Evolutionary conservation across 30 jellyfish, hydroid and myxozoan species (phyloP), one percentile per base, ranked within the genome.

Genomic region (Catostylus mosaicus): DNA sequence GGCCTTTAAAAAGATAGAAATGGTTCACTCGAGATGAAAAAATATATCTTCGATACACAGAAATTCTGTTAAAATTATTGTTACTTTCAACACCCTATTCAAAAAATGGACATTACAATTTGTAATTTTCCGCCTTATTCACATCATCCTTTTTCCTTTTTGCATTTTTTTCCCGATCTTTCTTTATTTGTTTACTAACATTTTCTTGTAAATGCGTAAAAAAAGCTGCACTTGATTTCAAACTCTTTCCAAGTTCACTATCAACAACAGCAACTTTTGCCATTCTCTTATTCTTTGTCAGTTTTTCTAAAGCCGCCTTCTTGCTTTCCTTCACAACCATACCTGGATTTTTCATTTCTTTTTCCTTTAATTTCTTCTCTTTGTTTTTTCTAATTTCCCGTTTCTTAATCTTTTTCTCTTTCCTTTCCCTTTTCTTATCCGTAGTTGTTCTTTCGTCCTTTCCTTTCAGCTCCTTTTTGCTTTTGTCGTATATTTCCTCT

Each of bases 161-260:
- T 1, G 23, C 71, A 27, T 33, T 50, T n/a, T 63, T 67, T 18
- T 38, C 30, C n/a, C 57, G 61, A 31, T 40, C 68, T 30, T 40
- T 60, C 19, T 30, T 32, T 5, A 92, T 30, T 18, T 69, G 74
- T 27, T 80, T 68, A 33, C 73, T 78, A n/a, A 85, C 91, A 48
- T 78, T 97, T 34, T 89, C 97, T 56, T 95, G 99, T 36, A 95
- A 71, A 45, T 84, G 84, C 20, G 78, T 81, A 78, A 95, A 95
- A 76, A 95, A 70, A 6, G 90, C 86, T 12, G 87, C 29, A 73
- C 97, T 89, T 65, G 97, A 81, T 43, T 75, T 89, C 73, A 88
- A 65, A n/a, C 77, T 67, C 29, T 82, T 71, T 23, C 79, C 71
- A n/a, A 27, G 24, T 8, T 2, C 59, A 3, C 18, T 73, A 27